Conservation (phyloP, 2,113 vertebrate genomes). For the Phrynocephalus versicolor region DNA sequence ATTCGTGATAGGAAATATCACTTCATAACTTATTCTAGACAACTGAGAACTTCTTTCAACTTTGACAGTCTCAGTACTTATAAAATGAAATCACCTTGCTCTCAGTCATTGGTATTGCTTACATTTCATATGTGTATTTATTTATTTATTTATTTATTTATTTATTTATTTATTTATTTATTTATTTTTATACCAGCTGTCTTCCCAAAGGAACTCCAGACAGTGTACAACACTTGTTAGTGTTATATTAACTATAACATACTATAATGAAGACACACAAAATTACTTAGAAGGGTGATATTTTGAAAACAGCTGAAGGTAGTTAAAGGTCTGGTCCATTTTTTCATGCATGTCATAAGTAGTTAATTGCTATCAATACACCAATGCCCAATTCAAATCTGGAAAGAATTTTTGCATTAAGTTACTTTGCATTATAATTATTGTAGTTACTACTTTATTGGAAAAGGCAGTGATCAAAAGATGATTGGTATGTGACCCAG, state of each 20-base stretch:
- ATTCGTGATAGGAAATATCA: too few relatives aligned
- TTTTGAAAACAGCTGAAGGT: slow-evolving; percentile 1
- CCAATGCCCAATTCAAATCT: background rate
- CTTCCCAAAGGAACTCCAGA: too few relatives aligned
- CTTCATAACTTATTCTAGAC: too few relatives aligned
- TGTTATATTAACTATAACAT: too few relatives aligned
- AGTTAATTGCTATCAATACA: background rate
- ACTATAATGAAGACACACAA: background rate
- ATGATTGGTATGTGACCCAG: background rate
- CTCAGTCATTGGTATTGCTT: background rate
- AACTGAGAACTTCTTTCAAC: background rate
- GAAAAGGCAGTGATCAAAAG: background rate
- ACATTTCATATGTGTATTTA: background rate
- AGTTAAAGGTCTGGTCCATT: background rate
- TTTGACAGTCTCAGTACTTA: background rate
- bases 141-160: too few relatives aligned
- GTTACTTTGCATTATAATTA: background rate
- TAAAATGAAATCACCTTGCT: background rate
- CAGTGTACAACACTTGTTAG: too few relatives aligned
- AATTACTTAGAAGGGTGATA: background rate
- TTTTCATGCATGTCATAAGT: background rate
- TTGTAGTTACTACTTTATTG: background rate
- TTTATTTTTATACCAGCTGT: too few relatives aligned
- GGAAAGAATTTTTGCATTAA: background rate
- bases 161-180: too few relatives aligned